These are phyloP conservation scores for Choristoneura rosaceana DNA, from an alignment of 2,888 invertebrate species.

Conservation along the genomic window DNA sequence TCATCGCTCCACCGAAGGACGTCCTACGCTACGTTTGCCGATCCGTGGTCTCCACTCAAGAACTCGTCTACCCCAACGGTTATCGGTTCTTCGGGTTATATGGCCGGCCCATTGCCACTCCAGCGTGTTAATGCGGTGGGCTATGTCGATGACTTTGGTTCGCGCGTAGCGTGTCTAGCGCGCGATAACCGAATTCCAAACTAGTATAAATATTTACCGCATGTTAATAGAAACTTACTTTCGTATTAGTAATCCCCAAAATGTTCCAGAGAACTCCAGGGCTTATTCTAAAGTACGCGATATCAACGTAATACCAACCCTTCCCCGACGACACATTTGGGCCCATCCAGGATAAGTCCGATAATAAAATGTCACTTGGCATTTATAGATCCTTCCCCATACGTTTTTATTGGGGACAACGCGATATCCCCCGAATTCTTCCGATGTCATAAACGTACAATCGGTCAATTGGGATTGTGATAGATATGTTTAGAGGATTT, in stretches of 20 bases:
- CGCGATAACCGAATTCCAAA: too few relatives aligned
- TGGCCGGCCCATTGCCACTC: too few relatives aligned
- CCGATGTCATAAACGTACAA: conserved; percentile 25
- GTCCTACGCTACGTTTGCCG: too few relatives aligned
- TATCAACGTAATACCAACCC: conserved; percentile 21
- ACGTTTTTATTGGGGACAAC: conserved; percentile 36
- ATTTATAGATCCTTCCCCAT: conserved; percentile 37
- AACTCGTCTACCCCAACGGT: too few relatives aligned
- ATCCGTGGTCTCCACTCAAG: too few relatives aligned
- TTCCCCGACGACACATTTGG: conserved; percentile 16
- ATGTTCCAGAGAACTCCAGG: background rate
- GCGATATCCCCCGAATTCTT: conserved; percentile 29
- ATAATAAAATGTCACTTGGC: conserved; percentile 40
- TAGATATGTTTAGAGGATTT: background rate
- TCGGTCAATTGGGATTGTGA: conserved; percentile 26
- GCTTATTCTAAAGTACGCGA: background rate
- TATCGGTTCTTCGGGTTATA: too few relatives aligned
- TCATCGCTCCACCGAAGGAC: too few relatives aligned
- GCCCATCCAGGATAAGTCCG: conserved; percentile 22
- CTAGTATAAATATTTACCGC: too few relatives aligned
- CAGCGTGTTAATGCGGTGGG: too few relatives aligned
- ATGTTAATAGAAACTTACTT: background rate
- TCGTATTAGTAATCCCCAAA: background rate
- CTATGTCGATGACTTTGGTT: too few relatives aligned
- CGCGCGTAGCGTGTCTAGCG: too few relatives aligned